These are phyloP conservation scores for Dreissena rostriformis DNA, from an alignment of 1,140 invertebrate species.

Conservation along the genomic window DNA sequence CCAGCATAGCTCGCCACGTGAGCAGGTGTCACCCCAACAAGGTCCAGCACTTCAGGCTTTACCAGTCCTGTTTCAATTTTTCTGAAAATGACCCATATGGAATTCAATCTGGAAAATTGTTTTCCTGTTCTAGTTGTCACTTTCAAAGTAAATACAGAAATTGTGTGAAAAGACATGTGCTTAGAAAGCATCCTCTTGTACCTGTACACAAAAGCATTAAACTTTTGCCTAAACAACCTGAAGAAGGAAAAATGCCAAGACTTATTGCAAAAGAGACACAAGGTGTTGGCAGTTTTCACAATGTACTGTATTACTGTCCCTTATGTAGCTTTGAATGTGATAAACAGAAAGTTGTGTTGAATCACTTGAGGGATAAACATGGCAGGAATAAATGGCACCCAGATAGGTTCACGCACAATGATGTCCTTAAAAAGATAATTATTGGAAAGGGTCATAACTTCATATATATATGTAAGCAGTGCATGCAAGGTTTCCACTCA, in stretches of 20 bases:
- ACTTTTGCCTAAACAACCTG: no score
- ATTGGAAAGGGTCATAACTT: no score
- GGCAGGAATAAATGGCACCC: no score
- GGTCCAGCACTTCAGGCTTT: neutral
- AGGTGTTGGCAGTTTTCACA: neutral
- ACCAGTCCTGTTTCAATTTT: neutral
- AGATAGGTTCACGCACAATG: no score
- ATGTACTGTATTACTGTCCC: neutral
- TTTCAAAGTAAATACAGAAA: conserved; percentile 17
- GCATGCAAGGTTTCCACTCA: no score
- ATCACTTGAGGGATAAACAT: neutral
- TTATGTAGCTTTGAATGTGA: neutral
- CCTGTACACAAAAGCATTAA: no score
- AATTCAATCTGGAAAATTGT: neutral
- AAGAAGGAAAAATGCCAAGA: no score
- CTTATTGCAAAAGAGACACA: no score
- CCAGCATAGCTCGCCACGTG: conserved; percentile 17
- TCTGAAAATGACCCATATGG: neutral
- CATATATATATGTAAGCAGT: no score
- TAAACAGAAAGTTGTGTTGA: neutral
- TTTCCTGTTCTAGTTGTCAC: conserved; percentile 15
- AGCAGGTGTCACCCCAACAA: neutral
- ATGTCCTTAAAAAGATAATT: no score
- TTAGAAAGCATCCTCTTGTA: conserved; percentile 8
- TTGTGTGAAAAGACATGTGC: conserved; percentile 17